Evolutionary conservation across 2,888 invertebrate genomes (phyloP).

Genomic region (Apodemia mormo): DNA sequence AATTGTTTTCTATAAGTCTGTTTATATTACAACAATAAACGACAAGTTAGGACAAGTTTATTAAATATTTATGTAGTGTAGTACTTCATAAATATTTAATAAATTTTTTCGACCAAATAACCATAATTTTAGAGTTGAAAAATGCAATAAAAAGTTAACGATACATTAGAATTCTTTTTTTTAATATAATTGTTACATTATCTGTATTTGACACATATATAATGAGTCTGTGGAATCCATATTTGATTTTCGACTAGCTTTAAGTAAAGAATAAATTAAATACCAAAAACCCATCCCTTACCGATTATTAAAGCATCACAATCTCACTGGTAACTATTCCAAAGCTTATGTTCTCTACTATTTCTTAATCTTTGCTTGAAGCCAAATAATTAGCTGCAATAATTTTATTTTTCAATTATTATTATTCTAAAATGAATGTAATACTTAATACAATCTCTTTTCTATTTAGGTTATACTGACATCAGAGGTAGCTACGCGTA

Average conservation of each 20-base stretch:
- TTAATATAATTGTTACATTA: too few relatives aligned
- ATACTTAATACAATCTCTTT: constrained; percentile 20
- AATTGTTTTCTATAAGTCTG: too few relatives aligned
- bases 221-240: neutral
- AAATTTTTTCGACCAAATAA: too few relatives aligned
- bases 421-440: constrained; percentile 17
- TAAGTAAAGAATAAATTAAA: neutral
- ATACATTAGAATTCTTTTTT: too few relatives aligned
- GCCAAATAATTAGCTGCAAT: constrained; percentile 77
- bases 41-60: too few relatives aligned
- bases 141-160: too few relatives aligned
- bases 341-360: constrained; percentile 68
- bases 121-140: too few relatives aligned
- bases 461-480: constrained; percentile 6
- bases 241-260: too few relatives aligned
- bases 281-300: too few relatives aligned
- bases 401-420: constrained; percentile 66
- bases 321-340: constrained; percentile 75
- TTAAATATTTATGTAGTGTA: too few relatives aligned
- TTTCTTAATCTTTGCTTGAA: constrained; percentile 72
- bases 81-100: too few relatives aligned
- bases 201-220: neutral
- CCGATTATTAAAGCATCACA: constrained; percentile 27
- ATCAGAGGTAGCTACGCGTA: neutral
- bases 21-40: too few relatives aligned